These are phyloP conservation scores for Dermatemys mawii DNA, from an alignment of 2,113 vertebrate genomes.

Conservation along the genomic window DNA sequence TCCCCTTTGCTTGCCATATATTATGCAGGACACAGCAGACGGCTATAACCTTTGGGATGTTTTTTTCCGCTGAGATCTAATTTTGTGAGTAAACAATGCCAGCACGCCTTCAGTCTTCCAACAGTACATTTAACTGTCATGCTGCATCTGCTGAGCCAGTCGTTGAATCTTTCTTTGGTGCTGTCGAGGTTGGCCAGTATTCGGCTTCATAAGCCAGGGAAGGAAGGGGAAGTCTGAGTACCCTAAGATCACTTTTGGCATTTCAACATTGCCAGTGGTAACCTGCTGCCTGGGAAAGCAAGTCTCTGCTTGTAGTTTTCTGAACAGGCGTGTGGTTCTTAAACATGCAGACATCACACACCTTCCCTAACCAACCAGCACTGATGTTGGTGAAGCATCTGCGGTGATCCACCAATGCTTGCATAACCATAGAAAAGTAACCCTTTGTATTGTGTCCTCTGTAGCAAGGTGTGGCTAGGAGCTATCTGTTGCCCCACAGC, in stretches of 20 bases:
- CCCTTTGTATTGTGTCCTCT: no score
- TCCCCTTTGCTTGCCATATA: background rate
- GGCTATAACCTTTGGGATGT: background rate
- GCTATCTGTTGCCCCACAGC: background rate
- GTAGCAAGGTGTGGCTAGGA: no score
- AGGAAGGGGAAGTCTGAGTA: background rate
- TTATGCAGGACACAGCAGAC: background rate
- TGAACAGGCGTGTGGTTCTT: background rate
- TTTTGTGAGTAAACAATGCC: background rate
- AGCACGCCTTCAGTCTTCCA: background rate
- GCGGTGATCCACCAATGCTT: background rate
- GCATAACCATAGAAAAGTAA: background rate
- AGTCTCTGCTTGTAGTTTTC: background rate
- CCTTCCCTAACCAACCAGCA: background rate
- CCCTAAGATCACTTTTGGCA: background rate
- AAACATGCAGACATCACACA: background rate
- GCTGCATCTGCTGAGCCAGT: background rate
- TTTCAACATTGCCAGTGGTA: background rate
- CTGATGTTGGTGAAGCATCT: background rate
- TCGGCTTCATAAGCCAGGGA: background rate
- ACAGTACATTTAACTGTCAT: background rate
- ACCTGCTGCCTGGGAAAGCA: background rate
- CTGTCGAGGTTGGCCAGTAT: background rate
- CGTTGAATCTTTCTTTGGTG: background rate
- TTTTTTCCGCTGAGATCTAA: background rate